phyloP scores from a whole-genome alignment of 2,888 invertebrate genomes.

The Caenorhabditis macrosperma region DNA sequence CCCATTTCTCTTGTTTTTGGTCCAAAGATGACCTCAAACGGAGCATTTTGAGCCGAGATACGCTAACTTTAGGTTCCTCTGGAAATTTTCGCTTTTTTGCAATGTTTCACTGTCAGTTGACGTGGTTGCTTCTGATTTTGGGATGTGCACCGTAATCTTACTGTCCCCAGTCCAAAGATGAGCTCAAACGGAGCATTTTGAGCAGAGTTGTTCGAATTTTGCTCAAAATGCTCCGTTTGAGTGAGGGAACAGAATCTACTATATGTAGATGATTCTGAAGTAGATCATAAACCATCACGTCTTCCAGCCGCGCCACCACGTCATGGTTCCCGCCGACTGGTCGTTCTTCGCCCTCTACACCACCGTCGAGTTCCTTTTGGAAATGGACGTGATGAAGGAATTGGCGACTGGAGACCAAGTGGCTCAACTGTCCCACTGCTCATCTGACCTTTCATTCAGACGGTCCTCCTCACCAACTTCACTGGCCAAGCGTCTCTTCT shows the following conservation, averaged over 20 bases:
- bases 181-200: no score
- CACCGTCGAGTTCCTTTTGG: constrained; percentile 9
- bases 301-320: constrained; percentile 8
- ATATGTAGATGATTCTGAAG: neutral
- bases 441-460: neutral
- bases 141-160: no score
- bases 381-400: constrained; percentile 23
- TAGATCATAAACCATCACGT: neutral
- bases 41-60: no score
- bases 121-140: no score
- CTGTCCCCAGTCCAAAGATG: no score
- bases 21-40: no score
- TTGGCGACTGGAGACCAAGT: constrained; percentile 12
- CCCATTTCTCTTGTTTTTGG: no score
- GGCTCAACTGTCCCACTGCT: neutral
- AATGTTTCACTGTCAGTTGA: no score
- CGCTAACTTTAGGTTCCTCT: no score
- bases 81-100: no score
- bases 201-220: no score
- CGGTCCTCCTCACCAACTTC: constrained; percentile 7
- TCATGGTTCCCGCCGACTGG: constrained; percentile 27
- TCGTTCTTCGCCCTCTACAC: constrained; percentile 43
- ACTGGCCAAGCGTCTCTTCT: constrained; percentile 21
- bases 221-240: no score
- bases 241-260: neutral